phyloP scores from a whole-genome alignment of 1,140 invertebrate species.

The Sesamia nonagrioides region DNA sequence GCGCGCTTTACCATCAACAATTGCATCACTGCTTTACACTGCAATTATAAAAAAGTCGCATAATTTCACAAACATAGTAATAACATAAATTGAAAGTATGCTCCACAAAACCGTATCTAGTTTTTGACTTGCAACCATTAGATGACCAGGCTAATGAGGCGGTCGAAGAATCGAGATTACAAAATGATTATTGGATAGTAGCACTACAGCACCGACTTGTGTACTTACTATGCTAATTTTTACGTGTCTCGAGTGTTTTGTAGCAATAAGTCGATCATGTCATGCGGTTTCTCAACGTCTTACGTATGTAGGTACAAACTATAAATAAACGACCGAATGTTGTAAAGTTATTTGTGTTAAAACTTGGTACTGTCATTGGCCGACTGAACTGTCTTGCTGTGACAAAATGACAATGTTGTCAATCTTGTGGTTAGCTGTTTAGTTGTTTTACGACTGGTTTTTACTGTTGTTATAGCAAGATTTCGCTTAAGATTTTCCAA shows the following conservation, averaged over 20 bases:
- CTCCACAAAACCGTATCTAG: too few species aligned
- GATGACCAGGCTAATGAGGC: neutral
- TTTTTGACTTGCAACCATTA: too few species aligned
- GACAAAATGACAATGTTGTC: neutral
- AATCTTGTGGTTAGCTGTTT: neutral
- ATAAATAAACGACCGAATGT: conserved; percentile 3
- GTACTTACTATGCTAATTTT: conserved; percentile 6
- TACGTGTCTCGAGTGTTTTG: neutral
- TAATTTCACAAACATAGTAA: too few species aligned
- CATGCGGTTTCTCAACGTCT: conserved; percentile 8
- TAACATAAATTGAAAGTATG: too few species aligned
- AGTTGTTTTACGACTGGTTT: neutral
- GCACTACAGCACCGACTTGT: neutral
- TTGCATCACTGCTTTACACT: too few species aligned
- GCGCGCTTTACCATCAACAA: too few species aligned
- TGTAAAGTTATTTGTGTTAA: conserved; percentile 28
- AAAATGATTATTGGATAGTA: neutral
- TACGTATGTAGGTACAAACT: neutral
- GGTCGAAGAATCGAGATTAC: neutral
- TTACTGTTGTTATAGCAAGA: too few species aligned
- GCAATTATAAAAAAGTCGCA: too few species aligned
- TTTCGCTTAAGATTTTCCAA: too few species aligned
- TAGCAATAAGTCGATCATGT: conserved; percentile 26
- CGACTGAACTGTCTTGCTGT: neutral
- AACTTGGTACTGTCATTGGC: neutral